Evolutionary conservation across 1,140 invertebrate species (phyloP).

Genomic region (Potamilus streckersoni): DNA sequence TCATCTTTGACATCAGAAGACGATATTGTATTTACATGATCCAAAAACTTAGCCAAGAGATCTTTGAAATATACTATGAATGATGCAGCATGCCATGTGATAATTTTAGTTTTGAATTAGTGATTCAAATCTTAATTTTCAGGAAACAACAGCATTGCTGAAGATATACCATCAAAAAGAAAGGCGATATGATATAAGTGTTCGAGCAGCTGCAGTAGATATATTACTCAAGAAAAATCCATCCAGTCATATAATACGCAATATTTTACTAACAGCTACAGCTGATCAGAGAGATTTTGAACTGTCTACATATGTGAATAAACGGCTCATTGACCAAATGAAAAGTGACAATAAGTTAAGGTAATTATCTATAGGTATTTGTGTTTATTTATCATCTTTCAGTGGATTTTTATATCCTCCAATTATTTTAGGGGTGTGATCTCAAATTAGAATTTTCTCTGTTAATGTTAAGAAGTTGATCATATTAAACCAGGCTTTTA

Average conservation of each 20-base stretch:
- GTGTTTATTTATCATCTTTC: conserved; percentile 7
- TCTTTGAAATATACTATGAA: no score
- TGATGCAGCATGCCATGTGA: no score
- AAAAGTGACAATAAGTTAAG: conserved; percentile 41
- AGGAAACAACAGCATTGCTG: conserved; percentile 52
- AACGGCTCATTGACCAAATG: conserved; percentile 48
- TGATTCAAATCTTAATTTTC: conserved; percentile 8
- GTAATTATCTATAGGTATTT: conserved; percentile 28
- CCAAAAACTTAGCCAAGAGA: no score
- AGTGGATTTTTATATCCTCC: background rate
- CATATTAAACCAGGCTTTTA: no score
- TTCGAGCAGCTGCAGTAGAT: conserved; percentile 53
- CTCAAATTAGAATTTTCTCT: no score
- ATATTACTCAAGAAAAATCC: conserved; percentile 46
- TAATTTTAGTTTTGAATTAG: no score
- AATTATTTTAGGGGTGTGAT: no score
- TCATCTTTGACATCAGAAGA: no score
- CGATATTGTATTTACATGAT: no score
- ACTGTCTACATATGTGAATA: conserved; percentile 55
- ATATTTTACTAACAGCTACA: conserved; percentile 45
- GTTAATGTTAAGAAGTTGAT: no score
- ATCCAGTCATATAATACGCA: conserved; percentile 38
- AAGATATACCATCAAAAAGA: conserved; percentile 60
- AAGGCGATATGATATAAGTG: conserved; percentile 57
- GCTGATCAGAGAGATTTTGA: conserved; percentile 53